A percentile compares a stretch with the other conserved stretches of the same genome.
Conservation (phyloP, 2,797 vertebrate species). For the Mus minutoides region DNA sequence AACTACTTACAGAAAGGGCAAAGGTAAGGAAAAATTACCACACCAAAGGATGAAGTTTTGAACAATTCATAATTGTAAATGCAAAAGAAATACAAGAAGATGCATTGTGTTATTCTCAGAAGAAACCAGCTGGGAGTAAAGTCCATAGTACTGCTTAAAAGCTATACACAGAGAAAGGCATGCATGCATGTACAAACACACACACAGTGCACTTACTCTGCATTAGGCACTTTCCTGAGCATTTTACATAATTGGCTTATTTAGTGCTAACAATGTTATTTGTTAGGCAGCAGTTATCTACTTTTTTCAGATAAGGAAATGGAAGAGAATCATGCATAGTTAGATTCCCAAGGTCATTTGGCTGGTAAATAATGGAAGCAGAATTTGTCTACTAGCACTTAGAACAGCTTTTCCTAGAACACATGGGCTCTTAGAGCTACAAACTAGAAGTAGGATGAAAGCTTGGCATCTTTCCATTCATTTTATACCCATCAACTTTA, state of each 20-base stretch:
- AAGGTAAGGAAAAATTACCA: neutral
- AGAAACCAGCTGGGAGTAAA: neutral
- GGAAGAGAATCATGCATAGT: neutral
- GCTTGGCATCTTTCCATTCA: no score
- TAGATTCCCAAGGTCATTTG: neutral
- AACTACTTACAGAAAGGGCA: neutral
- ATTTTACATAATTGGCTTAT: neutral
- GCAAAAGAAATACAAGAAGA: neutral
- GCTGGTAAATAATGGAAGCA: neutral
- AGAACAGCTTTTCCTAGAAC: neutral
- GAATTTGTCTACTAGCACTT: neutral
- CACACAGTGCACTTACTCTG: neutral
- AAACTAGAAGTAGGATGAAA: neutral
- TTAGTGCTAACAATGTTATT: neutral
- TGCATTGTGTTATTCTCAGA: neutral
- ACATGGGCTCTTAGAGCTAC: no score
- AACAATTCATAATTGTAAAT: neutral
- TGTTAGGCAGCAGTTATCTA: neutral
- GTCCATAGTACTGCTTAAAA: neutral
- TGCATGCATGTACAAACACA: neutral
- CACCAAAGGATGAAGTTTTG: neutral
- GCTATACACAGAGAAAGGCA: neutral
- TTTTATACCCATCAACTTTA: neutral
- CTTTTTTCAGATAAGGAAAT: constrained; percentile 1
- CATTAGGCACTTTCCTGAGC: neutral